These are phyloP conservation scores for Pachypeltis micranthus DNA, from an alignment of 1,140 invertebrate species.

Conservation along the genomic window DNA sequence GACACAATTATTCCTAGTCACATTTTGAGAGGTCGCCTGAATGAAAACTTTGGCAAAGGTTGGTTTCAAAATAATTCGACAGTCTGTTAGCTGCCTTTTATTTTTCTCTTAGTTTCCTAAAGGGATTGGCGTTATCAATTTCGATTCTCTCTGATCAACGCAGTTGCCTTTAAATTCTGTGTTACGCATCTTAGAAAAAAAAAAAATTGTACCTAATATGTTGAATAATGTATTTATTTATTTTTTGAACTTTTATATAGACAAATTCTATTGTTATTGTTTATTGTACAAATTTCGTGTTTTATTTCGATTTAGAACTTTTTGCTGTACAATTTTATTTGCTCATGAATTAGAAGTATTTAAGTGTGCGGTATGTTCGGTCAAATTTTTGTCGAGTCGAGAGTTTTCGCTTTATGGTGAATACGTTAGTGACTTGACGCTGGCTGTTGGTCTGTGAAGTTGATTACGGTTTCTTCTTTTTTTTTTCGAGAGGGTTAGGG, in stretches of 20 bases:
- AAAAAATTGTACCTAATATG: neutral
- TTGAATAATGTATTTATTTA: neutral
- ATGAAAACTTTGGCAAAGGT: too few species aligned
- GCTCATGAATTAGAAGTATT: conserved; percentile 14
- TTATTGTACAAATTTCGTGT: conserved; percentile 16
- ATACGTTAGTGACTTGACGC: neutral
- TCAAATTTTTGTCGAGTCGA: neutral
- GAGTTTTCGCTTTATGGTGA: neutral
- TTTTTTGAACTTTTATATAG: neutral
- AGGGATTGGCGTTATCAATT: too few species aligned
- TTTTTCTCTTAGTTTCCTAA: too few species aligned
- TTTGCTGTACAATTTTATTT: conserved; percentile 16
- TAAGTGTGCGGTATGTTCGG: neutral
- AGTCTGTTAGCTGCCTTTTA: too few species aligned
- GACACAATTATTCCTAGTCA: too few species aligned
- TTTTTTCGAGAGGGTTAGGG: neutral
- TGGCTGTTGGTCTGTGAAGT: neutral
- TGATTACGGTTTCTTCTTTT: neutral
- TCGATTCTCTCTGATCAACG: neutral
- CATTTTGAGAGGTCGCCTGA: too few species aligned
- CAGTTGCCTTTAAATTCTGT: neutral
- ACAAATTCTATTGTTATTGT: conserved; percentile 12
- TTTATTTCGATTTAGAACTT: neutral
- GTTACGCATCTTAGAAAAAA: neutral
- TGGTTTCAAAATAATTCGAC: too few species aligned